Evolutionary conservation across 2,888 invertebrate species (phyloP).

Genomic region (Harpagoxenus sublaevis): DNA sequence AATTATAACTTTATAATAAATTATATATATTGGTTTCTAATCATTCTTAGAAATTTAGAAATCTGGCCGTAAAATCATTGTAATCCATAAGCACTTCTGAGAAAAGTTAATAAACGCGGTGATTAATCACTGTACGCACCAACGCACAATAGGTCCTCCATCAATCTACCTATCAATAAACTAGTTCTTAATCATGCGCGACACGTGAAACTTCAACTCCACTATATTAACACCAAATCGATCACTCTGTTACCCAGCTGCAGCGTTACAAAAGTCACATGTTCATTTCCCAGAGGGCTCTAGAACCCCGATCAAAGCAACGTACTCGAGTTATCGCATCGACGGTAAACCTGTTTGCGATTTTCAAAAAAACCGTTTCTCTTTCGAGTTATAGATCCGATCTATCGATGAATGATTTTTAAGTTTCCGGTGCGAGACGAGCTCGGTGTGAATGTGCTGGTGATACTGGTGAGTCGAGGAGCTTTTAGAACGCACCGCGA

Average conservation of each 20-base stretch:
- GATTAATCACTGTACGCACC: slow-evolving; percentile 26
- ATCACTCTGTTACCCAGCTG: slow-evolving; percentile 35
- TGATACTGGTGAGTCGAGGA: slow-evolving; percentile 81
- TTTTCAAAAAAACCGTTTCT: slow-evolving; percentile 9
- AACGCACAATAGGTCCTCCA: background rate
- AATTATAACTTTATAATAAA: background rate
- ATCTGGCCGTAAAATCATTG: background rate
- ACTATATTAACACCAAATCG: slow-evolving; percentile 32
- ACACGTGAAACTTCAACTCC: slow-evolving; percentile 20
- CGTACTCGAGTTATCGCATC: background rate
- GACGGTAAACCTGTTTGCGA: slow-evolving; percentile 8
- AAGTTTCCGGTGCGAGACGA: slow-evolving; percentile 67
- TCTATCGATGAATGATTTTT: slow-evolving; percentile 49
- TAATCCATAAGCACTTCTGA: background rate
- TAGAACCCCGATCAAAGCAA: slow-evolving; percentile 1
- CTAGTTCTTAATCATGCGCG: background rate
- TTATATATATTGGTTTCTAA: background rate
- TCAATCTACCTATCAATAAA: slow-evolving; percentile 11
- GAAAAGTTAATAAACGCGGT: background rate
- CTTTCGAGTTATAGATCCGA: background rate
- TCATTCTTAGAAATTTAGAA: background rate
- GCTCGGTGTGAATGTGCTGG: slow-evolving; percentile 68
- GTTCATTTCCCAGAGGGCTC: slow-evolving; percentile 4
- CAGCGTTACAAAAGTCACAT: slow-evolving; percentile 33
- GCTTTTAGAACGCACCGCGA: slow-evolving; percentile 84